These are phyloP conservation scores for Dasyprocta punctata DNA, from an alignment of 2,113 vertebrate genomes.

Conservation along the genomic window DNA sequence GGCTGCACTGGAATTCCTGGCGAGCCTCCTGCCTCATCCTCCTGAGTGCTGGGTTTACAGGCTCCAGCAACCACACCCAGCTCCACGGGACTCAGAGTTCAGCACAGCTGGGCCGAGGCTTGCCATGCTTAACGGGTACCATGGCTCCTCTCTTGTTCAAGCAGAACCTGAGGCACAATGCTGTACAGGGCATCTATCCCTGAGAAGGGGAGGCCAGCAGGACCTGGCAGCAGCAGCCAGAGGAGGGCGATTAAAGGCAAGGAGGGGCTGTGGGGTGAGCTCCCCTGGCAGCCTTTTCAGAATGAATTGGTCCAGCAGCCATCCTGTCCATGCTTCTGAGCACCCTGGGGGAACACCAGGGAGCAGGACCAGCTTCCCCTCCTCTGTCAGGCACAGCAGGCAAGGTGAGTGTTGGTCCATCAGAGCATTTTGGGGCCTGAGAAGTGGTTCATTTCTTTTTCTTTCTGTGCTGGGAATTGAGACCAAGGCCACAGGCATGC, in stretches of 20 bases:
- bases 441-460: background rate
- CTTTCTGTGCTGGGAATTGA: too few species aligned
- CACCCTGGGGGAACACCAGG: background rate
- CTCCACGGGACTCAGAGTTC: background rate
- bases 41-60: too few species aligned
- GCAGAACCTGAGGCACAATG: background rate
- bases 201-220: background rate
- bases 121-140: background rate
- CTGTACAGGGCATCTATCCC: too few species aligned
- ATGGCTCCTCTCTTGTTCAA: background rate
- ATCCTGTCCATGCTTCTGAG: background rate
- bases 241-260: background rate
- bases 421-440: background rate
- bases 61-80: too few species aligned
- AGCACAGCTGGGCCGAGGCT: background rate
- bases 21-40: too few species aligned
- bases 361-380: background rate
- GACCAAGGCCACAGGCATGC: too few species aligned
- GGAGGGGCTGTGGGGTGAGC: background rate
- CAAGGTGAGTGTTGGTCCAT: background rate
- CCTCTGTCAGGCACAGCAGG: background rate
- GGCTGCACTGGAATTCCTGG: too few species aligned
- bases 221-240: background rate
- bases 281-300: background rate
- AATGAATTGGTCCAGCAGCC: background rate